Percentiles rank a stretch among this genome's conserved stretches.
Evolutionary conservation across 1,140 invertebrate species (phyloP).

Genomic region (Solenopsis invicta): DNA sequence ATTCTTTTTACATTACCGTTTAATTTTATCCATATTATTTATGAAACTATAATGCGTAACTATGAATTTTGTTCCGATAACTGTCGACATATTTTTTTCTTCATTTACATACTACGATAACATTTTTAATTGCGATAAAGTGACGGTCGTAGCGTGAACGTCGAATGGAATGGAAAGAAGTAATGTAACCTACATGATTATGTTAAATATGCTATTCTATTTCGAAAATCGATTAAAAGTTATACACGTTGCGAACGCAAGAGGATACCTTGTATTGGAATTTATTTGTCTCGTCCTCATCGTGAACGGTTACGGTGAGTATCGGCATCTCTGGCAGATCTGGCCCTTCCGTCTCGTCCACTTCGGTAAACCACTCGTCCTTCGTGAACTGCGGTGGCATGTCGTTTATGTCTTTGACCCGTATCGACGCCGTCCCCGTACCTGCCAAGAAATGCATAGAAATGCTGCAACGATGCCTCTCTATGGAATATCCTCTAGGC

Average conservation of each 20-base stretch:
- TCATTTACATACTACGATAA: background rate
- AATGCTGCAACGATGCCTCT: background rate
- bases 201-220: background rate
- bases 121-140: conserved; percentile 12
- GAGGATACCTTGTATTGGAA: conserved; percentile 95
- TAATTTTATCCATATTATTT: conserved; percentile 3
- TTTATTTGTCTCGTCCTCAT: conserved; percentile 98
- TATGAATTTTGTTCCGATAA: background rate
- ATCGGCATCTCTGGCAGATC: conserved; percentile 98
- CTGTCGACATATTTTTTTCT: background rate
- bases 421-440: conserved; percentile 96
- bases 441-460: conserved; percentile 82
- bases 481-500: conserved; percentile 2
- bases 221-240: conserved; percentile 1
- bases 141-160: background rate
- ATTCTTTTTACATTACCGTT: background rate
- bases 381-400: conserved; percentile 98
- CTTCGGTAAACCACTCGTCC: conserved; percentile 98
- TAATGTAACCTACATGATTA: background rate
- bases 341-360: conserved; percentile 98
- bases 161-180: background rate
- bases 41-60: background rate
- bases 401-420: conserved; percentile 98
- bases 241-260: background rate
- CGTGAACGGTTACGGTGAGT: conserved; percentile 97